Evolutionary conservation across 2,797 vertebrate genomes (phyloP), one percentile per base, ranked within the genome.

Genomic region (Neopelma chrysocephalum): DNA sequence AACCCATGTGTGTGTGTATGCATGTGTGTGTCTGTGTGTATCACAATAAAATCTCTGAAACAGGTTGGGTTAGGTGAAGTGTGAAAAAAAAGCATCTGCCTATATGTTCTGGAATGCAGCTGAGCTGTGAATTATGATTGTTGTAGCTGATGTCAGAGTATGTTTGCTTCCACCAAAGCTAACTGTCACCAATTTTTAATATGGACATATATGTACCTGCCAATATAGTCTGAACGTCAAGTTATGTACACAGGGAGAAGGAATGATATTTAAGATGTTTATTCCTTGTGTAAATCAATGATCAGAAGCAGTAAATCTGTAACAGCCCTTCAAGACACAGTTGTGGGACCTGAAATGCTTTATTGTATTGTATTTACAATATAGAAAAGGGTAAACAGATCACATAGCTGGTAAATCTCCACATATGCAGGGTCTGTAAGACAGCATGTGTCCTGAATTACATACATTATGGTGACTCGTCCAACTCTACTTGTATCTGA

Each of bases 151-250:
- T 61, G 22, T 36, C 53, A 48, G 60, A 48, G 19, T 32, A n/a
- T 36, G 19, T 66, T 79, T 84, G 4, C 19, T 61, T 61, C 32
- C 32, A 48, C 32, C 34, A 48, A 79, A 68, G 42, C 32, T 53
- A 81, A 47, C 7, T 54, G 75, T 25, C 27, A 54, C 32, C 40
- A 66, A 0, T 60, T 79, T 79, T 32, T 73, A 32, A 56, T 27
- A 31, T 0, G 1, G 7, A 36, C 11, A n/a, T 27, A 23, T 27
- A 69, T 3, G 1, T 57, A 79, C 62, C 43, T 82, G 15, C 9
- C 51, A 54, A 21, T 65, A 27, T 10, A 45, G 14, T 45, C 26
- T 45, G 48, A 82, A 58, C 48, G 42, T 13, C 4, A 4, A 36
- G 36, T 68, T 72, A 71, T 9, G 5, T 64, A 64, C 12, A 21